Conservation (phyloP, 2,888 invertebrate genomes). For the Stomorhina lunata region DNA sequence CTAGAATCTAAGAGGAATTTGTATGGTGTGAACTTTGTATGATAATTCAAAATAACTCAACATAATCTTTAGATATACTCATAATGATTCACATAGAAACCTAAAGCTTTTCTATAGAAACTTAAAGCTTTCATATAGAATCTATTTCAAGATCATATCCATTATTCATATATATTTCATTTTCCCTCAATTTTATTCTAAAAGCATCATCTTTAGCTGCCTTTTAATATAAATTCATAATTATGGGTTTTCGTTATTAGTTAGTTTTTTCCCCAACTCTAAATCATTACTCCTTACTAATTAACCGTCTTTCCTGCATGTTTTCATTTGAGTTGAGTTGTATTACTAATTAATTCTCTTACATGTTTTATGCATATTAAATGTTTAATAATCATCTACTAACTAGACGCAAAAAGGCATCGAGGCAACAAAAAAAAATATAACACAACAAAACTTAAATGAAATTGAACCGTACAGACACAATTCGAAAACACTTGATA, state of each 20-base stretch:
- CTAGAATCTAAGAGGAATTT: background rate
- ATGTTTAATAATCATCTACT: conserved; percentile 48
- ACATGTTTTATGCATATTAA: conserved; percentile 61
- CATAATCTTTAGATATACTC: no score
- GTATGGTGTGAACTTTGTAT: background rate
- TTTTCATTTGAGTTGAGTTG: conserved; percentile 26
- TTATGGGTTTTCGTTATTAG: background rate
- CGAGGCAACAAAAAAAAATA: background rate
- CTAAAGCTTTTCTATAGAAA: no score
- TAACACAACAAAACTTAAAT: background rate
- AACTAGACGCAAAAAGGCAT: conserved; percentile 31
- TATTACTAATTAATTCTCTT: conserved; percentile 59
- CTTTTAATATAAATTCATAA: conserved; percentile 13
- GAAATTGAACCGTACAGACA: background rate
- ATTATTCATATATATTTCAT: background rate
- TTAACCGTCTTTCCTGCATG: conserved; percentile 24
- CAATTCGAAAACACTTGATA: conserved; percentile 46
- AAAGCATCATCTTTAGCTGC: conserved; percentile 3
- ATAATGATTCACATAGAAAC: background rate
- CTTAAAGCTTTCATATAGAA: no score
- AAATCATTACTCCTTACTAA: background rate
- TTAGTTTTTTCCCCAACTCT: background rate
- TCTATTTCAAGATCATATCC: background rate
- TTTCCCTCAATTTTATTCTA: background rate
- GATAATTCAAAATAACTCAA: no score